Evolutionary conservation across 2,888 invertebrate genomes (phyloP).

Genomic region (Pandemis corylana): DNA sequence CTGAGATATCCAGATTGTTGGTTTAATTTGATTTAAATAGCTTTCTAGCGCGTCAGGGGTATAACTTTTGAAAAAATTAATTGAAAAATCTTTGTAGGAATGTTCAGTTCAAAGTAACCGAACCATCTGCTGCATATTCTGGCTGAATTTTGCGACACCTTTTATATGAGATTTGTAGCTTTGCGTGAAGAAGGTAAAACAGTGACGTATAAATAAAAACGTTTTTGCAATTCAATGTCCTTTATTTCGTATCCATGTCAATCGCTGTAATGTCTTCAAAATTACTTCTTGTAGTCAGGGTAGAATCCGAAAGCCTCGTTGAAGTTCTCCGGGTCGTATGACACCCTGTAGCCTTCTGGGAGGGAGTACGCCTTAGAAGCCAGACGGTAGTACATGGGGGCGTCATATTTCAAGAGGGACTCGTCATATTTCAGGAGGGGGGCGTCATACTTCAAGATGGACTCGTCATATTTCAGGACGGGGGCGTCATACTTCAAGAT

Average conservation of each 20-base stretch:
- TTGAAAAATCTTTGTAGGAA: no score
- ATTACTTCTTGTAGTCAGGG: constrained; percentile 46
- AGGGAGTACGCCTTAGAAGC: constrained; percentile 13
- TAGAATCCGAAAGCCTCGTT: constrained; percentile 52
- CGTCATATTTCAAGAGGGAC: background rate
- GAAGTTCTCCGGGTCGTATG: constrained; percentile 52
- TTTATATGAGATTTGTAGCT: no score
- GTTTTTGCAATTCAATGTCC: background rate
- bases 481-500: background rate
- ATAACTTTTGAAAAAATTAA: no score
- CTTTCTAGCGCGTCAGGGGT: no score
- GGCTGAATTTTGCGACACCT: no score
- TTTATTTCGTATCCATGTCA: constrained; percentile 21
- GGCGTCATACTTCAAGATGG: background rate
- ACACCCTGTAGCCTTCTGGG: constrained; percentile 8
- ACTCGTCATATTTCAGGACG: background rate
- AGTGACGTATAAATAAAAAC: background rate
- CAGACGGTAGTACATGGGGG: constrained; percentile 18
- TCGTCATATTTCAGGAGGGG: background rate
- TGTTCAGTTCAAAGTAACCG: no score
- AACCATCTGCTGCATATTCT: no score
- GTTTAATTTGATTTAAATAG: no score
- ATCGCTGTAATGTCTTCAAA: background rate
- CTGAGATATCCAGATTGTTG: no score
- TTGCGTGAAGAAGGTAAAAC: background rate